A percentile compares a stretch with the other conserved stretches of the same genome.
phyloP scores from a whole-genome alignment of 92 coral and sea anemone species.

The Micromussa lordhowensis region DNA sequence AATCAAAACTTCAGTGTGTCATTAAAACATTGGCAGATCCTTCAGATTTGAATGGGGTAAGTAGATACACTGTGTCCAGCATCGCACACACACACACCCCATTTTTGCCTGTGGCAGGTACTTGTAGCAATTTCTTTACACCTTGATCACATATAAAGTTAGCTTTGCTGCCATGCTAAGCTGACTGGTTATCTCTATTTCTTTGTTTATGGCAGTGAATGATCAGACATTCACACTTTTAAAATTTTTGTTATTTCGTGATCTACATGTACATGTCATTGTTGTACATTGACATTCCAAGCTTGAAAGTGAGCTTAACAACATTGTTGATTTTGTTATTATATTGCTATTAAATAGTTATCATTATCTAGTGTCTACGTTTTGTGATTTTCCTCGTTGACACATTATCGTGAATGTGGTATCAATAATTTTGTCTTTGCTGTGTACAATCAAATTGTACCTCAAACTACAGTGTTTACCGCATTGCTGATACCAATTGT shows the following conservation, averaged over 20 bases:
- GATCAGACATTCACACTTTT: neutral
- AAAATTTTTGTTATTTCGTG: neutral
- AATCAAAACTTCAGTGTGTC: conserved; percentile 92
- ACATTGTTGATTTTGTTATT: neutral
- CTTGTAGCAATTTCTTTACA: neutral
- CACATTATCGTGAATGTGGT: too few species aligned
- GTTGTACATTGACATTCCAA: neutral
- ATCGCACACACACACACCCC: conserved; percentile 30
- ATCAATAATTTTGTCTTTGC: neutral
- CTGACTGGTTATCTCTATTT: neutral
- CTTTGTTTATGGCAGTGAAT: neutral
- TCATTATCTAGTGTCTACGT: neutral
- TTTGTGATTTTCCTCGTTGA: neutral
- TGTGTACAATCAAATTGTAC: neutral
- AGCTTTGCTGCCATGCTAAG: neutral
- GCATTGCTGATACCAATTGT: too few species aligned
- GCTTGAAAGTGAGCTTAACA: neutral
- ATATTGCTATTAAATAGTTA: neutral
- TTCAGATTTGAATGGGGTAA: conserved; percentile 68
- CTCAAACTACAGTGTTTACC: too few species aligned
- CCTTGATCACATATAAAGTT: neutral
- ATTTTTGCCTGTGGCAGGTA: conserved; percentile 19
- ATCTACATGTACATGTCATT: neutral
- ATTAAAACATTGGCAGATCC: conserved; percentile 69
- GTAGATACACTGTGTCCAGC: conserved; percentile 18